These are phyloP conservation scores for Mesoclemmys tuberculata DNA, from an alignment of 2,113 vertebrate genomes.

Conservation along the genomic window DNA sequence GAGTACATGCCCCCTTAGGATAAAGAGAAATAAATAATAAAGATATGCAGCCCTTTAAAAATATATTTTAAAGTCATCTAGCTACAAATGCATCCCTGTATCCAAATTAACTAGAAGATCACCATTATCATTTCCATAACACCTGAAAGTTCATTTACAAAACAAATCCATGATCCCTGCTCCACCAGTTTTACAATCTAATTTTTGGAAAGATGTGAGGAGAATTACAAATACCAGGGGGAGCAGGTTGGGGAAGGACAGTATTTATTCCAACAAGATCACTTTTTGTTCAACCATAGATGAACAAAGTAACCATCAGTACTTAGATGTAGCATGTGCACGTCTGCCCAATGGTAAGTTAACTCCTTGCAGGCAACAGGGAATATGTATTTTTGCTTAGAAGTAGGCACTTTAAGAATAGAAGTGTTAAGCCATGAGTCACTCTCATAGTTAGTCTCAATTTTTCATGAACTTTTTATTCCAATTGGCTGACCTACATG, in stretches of 20 bases:
- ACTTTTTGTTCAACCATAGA: neutral
- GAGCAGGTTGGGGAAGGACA: neutral
- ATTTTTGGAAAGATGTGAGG: neutral
- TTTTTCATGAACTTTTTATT: neutral
- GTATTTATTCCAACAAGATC: neutral
- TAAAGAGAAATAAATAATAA: neutral
- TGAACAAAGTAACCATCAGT: too few relatives aligned
- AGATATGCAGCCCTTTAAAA: slow-evolving; percentile 1
- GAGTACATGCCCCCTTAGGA: neutral
- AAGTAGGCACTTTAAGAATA: neutral
- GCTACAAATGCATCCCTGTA: neutral
- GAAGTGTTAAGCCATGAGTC: neutral
- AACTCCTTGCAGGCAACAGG: neutral
- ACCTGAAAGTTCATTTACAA: neutral
- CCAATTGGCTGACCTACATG: neutral
- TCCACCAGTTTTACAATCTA: neutral
- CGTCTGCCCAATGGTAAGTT: neutral
- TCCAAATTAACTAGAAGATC: neutral
- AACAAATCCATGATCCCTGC: neutral
- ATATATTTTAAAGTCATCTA: neutral
- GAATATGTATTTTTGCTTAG: neutral
- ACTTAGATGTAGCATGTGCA: neutral
- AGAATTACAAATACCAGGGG: neutral
- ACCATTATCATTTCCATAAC: neutral
- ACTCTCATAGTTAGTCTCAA: neutral